Base-by-base conservation (phyloP, 53 echinoderm and acorn worm species). In the Patiria pectinifera region DNA sequence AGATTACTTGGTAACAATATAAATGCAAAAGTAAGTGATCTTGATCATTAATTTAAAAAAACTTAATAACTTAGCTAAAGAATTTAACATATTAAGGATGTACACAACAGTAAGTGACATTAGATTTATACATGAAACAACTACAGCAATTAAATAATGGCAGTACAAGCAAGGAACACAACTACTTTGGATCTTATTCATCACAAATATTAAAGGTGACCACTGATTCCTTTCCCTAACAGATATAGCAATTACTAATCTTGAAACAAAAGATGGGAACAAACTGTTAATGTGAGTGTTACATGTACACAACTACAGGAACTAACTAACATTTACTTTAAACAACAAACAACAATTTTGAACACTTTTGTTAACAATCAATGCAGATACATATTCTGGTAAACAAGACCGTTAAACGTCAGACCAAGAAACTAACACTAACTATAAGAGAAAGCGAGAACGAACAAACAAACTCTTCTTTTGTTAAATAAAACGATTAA, bases 261-360 rank as follows among this genome's bases (percentile, higher is more conserved):
- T 74, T 23, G 24, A 9, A 24, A 45, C 79, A 13, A 74, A 44
- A 14, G 47, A 46, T 11, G 35, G 35, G 44, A 78, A 45, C 45
- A 78, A 15, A 46, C 21, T 78, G 46, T 78, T 78, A 78, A 74
- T 24, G 24, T 74, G 74, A 74, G 74, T 24, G 44, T 18, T 6
- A 78, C 79, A 78, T 16, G 18, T 15, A 78, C 79, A 78, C 79
- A 78, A 78, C 45, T 78, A 78, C 45, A 48, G 23, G 10, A 86
- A 85, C 69, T 85, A 85, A 70, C 71, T 70, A 69, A 82, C 59
- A 63, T 26, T 10, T 26, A 77, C 45, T 45, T 87, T 61, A 87
- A 87, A 87, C 87, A 87, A 14, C 60, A 76, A 87, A 87, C 87
- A 87, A 87, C 87, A 87, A 53, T 61, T 16, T 18, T 15, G 24